Conservation (phyloP, 2,113 vertebrate species). For the Rafetus swinhoei region DNA sequence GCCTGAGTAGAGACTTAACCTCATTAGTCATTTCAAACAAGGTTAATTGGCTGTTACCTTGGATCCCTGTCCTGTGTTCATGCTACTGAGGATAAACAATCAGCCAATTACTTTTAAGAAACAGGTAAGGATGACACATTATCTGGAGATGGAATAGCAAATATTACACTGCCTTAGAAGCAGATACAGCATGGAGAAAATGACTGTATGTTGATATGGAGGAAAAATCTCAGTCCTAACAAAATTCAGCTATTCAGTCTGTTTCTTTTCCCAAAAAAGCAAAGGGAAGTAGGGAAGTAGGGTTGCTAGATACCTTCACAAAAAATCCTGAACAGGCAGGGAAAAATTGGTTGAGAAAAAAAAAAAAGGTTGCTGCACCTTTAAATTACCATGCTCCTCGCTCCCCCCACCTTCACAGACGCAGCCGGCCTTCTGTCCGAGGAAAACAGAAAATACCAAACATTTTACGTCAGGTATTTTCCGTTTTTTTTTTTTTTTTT, state of each 20-base stretch:
- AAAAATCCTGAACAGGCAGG: too few species aligned
- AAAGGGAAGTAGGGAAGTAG: neutral
- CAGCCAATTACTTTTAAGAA: neutral
- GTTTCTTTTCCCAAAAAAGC: neutral
- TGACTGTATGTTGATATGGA: neutral
- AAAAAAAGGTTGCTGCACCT: too few species aligned
- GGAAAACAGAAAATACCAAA: too few species aligned
- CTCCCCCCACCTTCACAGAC: too few species aligned
- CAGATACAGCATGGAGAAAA: slow-evolving; percentile 49
- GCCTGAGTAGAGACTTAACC: neutral
- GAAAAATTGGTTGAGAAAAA: too few species aligned
- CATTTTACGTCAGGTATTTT: too few species aligned
- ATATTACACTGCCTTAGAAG: slow-evolving; percentile 17
- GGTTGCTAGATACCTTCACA: too few species aligned
- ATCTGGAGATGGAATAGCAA: neutral
- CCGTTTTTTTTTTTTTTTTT: too few species aligned
- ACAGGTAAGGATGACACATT: neutral
- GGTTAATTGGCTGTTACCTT: slow-evolving; percentile 18
- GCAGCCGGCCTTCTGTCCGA: too few species aligned
- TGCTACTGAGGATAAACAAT: neutral
- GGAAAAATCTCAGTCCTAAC: neutral
- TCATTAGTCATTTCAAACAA: slow-evolving; percentile 2
- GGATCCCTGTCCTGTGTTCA: neutral
- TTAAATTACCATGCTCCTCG: too few species aligned
- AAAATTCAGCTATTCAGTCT: neutral